Conservation (phyloP, 2,888 invertebrate species). For the Pandemis cinnamomeana region DNA sequence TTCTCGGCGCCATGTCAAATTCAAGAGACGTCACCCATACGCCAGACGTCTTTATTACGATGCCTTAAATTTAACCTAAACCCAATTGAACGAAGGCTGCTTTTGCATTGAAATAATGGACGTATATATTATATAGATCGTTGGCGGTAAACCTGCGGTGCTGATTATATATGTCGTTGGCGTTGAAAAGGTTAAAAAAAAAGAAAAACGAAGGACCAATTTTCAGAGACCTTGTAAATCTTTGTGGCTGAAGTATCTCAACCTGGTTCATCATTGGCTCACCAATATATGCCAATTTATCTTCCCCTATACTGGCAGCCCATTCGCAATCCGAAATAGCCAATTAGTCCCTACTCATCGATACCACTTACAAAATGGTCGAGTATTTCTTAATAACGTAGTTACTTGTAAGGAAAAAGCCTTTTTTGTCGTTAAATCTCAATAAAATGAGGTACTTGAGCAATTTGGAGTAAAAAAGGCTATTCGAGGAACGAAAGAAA, state of each 20-base stretch:
- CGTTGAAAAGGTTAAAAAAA: no score
- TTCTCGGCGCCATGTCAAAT: no score
- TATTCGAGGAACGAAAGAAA: not conserved
- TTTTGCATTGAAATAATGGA: no score
- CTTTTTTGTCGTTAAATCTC: constrained; percentile 23
- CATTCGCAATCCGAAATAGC: constrained; percentile 27
- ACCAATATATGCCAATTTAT: not conserved
- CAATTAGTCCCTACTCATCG: constrained; percentile 35
- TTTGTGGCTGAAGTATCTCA: not conserved
- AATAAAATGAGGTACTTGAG: constrained; percentile 4
- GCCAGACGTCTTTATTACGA: no score
- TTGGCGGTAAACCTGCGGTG: no score
- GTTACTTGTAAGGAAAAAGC: constrained; percentile 27
- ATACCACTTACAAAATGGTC: constrained; percentile 27
- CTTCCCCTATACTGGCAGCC: not conserved
- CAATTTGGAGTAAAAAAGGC: not conserved
- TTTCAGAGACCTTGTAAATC: no score
- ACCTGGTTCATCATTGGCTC: not conserved
- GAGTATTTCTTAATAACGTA: constrained; percentile 37
- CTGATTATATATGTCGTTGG: no score
- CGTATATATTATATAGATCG: no score
- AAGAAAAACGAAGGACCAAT: no score
- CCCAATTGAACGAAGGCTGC: no score
- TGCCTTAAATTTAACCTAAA: no score
- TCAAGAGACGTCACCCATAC: no score